Evolutionary conservation across 2,888 invertebrate species (phyloP).

Genomic region (Acleris sparsana): DNA sequence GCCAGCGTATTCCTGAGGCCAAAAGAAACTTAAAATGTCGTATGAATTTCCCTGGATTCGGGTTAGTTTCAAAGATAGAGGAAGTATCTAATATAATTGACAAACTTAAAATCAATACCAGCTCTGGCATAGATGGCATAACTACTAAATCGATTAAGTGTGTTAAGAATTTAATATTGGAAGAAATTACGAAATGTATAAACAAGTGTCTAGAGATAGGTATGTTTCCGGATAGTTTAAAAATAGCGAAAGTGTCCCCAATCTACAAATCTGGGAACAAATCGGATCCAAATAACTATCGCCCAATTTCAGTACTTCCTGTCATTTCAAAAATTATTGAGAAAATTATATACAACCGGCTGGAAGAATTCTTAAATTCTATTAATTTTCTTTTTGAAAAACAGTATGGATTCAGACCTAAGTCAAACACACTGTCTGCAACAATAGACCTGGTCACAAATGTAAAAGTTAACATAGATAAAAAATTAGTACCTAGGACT

Average conservation of each 20-base stretch:
- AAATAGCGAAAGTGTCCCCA: slow-evolving; percentile 14
- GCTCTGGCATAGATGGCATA: not conserved
- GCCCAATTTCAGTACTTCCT: slow-evolving; percentile 6
- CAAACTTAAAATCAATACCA: not conserved
- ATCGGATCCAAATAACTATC: slow-evolving; percentile 15
- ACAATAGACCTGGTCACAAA: not conserved
- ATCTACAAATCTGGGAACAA: slow-evolving; percentile 22
- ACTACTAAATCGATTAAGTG: not conserved
- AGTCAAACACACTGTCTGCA: slow-evolving; percentile 1
- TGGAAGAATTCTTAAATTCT: not conserved
- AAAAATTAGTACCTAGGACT: not conserved
- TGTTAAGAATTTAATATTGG: not conserved
- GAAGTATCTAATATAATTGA: too few relatives aligned
- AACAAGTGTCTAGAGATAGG: not conserved
- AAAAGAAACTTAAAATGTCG: too few relatives aligned
- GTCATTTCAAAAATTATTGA: slow-evolving; percentile 14
- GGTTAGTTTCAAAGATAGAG: too few relatives aligned
- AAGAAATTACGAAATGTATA: not conserved
- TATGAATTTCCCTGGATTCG: too few relatives aligned
- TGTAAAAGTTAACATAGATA: slow-evolving; percentile 1
- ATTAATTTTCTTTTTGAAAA: not conserved
- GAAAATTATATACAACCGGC: not conserved
- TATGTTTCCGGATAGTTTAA: slow-evolving; percentile 13
- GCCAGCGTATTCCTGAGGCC: too few relatives aligned
- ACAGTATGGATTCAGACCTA: not conserved